A percentile compares a stretch with the other conserved stretches of the same genome.
phyloP scores from a whole-genome alignment of 35 echinoderm and acorn worm species.

The Patiria miniata region DNA sequence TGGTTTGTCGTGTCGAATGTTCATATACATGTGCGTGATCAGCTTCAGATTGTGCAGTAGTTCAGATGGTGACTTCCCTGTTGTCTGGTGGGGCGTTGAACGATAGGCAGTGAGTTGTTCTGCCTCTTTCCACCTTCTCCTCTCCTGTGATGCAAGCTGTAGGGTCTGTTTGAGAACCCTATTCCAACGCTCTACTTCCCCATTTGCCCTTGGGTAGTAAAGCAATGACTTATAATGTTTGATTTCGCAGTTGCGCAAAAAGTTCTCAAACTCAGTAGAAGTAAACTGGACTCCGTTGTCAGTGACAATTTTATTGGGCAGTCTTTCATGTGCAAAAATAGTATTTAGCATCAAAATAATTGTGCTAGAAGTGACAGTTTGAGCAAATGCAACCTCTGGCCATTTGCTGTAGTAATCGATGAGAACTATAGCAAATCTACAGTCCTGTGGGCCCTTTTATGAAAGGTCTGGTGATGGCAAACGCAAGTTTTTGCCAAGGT shows the following conservation, averaged over 20 bases:
- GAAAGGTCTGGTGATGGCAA: slow-evolving; percentile 65
- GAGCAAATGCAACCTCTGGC: too few species aligned
- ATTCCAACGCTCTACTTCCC: too few species aligned
- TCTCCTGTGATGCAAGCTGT: not conserved
- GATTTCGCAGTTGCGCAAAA: slow-evolving; percentile 35
- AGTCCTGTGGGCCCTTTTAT: slow-evolving; percentile 35
- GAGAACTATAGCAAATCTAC: too few species aligned
- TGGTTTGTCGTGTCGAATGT: not conserved
- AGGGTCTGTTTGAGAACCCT: too few species aligned
- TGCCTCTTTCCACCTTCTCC: slow-evolving; percentile 48
- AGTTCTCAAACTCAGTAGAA: slow-evolving; percentile 56
- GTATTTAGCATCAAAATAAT: slow-evolving; percentile 38
- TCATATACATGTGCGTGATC: slow-evolving; percentile 35
- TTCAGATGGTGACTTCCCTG: too few species aligned
- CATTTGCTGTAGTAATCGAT: slow-evolving; percentile 67
- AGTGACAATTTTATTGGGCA: slow-evolving; percentile 46
- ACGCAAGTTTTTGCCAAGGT: too few species aligned
- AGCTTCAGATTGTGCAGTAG: too few species aligned
- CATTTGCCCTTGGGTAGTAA: too few species aligned
- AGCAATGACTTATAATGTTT: slow-evolving; percentile 44
- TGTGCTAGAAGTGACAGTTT: too few species aligned
- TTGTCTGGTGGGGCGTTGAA: slow-evolving; percentile 63
- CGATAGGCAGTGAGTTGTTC: slow-evolving; percentile 47
- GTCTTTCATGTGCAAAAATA: slow-evolving; percentile 55
- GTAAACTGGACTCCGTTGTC: slow-evolving; percentile 70